Conservation (phyloP, 2,797 vertebrate genomes). For the Notolabrus celidotus region DNA sequence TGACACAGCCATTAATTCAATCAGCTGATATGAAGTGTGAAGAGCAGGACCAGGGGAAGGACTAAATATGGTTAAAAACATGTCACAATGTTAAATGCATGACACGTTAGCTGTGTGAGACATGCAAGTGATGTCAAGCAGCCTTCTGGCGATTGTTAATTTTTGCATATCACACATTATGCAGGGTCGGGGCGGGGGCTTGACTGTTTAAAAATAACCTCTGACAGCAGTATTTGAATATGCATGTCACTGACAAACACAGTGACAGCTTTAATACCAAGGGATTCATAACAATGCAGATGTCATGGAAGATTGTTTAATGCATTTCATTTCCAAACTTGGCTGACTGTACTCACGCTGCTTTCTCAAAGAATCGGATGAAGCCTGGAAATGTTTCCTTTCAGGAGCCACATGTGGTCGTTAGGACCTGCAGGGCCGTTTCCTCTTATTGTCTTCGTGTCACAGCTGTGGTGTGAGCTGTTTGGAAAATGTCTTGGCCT, state of each 20-base stretch:
- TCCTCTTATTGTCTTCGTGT: not conserved
- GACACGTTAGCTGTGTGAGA: not conserved
- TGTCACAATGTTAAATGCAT: not conserved
- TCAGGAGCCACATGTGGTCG: not conserved
- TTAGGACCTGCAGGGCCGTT: not conserved
- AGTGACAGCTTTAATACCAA: not conserved
- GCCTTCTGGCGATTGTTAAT: not conserved
- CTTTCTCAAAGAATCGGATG: not conserved
- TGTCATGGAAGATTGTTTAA: constrained; percentile 12
- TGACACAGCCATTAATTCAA: not conserved
- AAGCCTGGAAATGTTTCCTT: not conserved
- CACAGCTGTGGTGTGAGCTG: constrained; percentile 6
- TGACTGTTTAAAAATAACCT: constrained; percentile 12
- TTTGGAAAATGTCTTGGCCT: not conserved
- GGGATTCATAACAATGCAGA: constrained; percentile 22
- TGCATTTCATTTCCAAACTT: constrained; percentile 10
- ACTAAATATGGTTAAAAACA: not conserved
- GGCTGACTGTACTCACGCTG: not conserved
- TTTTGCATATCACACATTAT: not conserved
- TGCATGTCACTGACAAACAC: constrained; percentile 24
- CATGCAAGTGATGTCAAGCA: not conserved
- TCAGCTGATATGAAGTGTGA: not conserved
- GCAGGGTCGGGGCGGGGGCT: not conserved
- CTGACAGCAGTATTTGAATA: constrained; percentile 26
- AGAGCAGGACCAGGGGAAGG: not conserved